Evolutionary conservation across 2,888 invertebrate genomes (phyloP).

Genomic region (Resseliella maxima): DNA sequence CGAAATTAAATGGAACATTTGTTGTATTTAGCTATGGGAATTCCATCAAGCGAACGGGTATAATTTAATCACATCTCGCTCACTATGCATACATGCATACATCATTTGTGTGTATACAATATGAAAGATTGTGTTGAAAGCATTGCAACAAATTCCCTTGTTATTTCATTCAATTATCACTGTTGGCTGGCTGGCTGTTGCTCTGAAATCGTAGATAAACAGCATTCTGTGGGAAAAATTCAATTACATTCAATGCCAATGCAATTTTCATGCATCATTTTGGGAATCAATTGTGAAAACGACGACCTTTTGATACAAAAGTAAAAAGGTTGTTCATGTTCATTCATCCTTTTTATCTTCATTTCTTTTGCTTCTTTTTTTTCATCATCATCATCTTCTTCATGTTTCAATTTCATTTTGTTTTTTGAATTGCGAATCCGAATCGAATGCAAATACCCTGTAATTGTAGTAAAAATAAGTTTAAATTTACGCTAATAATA

Average conservation of each 20-base stretch:
- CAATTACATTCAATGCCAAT: not conserved
- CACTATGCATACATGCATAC: not conserved
- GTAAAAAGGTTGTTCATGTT: not conserved
- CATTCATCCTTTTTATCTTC: not conserved
- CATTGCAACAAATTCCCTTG: not conserved
- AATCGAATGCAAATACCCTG: conserved; percentile 47
- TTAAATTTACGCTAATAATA: not conserved
- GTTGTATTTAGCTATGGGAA: conserved; percentile 17
- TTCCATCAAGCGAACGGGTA: not conserved
- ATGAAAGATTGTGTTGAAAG: not conserved
- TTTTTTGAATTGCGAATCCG: not conserved
- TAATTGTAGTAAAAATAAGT: conserved; percentile 38
- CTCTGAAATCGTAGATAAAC: not conserved
- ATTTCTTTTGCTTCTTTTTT: not conserved
- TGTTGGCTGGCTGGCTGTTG: not conserved
- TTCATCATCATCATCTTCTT: no score
- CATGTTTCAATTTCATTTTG: no score
- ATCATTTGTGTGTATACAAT: not conserved
- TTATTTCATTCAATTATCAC: conserved; percentile 41
- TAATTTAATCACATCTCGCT: conserved; percentile 15
- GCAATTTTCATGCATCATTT: conserved; percentile 8
- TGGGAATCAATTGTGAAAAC: not conserved
- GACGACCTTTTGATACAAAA: not conserved
- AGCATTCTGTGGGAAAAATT: not conserved
- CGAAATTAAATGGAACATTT: conserved; percentile 18